Percentiles rank a stretch among this genome's conserved stretches.
phyloP scores from a whole-genome alignment of 2,113 vertebrate species.

The Oreochromis spilurus region DNA sequence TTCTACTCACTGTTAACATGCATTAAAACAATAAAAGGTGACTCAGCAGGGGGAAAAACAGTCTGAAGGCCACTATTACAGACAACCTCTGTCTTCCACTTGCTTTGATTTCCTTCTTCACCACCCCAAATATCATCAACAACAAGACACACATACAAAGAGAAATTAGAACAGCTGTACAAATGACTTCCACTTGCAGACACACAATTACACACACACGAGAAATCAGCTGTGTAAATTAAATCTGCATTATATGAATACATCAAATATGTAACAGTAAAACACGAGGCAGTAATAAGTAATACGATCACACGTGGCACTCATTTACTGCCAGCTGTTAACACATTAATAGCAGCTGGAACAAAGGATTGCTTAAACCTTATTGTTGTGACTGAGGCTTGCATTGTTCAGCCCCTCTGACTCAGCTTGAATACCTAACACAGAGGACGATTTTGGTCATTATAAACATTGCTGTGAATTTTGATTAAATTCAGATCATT shows the following conservation, averaged over 20 bases:
- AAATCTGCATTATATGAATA: slow-evolving; percentile 5
- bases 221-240: neutral
- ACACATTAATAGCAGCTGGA: slow-evolving; percentile 3
- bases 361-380: neutral
- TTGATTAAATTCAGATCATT: neutral
- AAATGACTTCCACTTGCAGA: neutral
- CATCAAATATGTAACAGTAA: slow-evolving; percentile 15
- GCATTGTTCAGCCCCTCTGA: neutral
- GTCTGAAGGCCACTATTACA: neutral
- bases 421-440: neutral
- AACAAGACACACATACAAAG: neutral
- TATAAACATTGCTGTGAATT: neutral
- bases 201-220: neutral
- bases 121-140: neutral
- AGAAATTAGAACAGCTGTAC: neutral
- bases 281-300: neutral
- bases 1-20: neutral
- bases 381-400: neutral
- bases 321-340: slow-evolving; percentile 19
- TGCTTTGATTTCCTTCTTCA: neutral
- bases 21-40: neutral
- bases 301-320: slow-evolving; percentile 1
- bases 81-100: neutral
- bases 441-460: neutral
- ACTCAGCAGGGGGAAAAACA: neutral